A percentile compares a stretch with the other conserved stretches of the same genome.
These are phyloP conservation scores for Brassicogethes aeneus DNA, from an alignment of 2,888 invertebrate genomes.

Conservation along the genomic window DNA sequence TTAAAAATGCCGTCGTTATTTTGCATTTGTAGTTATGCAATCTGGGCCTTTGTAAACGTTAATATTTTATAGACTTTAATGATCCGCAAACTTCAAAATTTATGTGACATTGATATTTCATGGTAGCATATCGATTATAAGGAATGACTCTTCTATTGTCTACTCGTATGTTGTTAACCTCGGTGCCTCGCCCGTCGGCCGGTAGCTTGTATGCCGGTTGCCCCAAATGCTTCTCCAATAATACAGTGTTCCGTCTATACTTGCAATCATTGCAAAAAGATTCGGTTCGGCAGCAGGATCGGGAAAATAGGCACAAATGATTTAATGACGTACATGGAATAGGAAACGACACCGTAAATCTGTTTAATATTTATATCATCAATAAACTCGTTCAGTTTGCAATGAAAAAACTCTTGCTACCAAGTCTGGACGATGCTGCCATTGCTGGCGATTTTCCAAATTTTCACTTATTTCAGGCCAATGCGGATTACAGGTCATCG, in stretches of 20 bases:
- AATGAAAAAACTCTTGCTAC: too few species aligned
- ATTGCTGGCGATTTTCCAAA: too few species aligned
- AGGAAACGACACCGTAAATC: too few species aligned
- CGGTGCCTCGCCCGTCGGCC: neutral
- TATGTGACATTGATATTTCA: too few species aligned
- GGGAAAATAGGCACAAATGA: slow-evolving; percentile 10
- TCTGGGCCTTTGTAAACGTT: slow-evolving; percentile 8
- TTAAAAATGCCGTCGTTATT: neutral
- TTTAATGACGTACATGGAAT: slow-evolving; percentile 21
- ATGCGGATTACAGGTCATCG: too few species aligned
- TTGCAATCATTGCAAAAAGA: neutral
- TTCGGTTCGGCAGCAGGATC: neutral
- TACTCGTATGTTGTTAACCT: slow-evolving; percentile 1
- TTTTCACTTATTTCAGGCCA: too few species aligned
- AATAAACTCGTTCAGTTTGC: too few species aligned
- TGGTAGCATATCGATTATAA: slow-evolving; percentile 6
- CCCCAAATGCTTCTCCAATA: slow-evolving; percentile 17
- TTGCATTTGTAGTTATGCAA: neutral
- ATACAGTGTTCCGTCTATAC: neutral
- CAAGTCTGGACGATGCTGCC: too few species aligned
- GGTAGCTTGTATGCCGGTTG: slow-evolving; percentile 10
- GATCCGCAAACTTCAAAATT: slow-evolving; percentile 7
- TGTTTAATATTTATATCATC: too few species aligned
- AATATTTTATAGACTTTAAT: slow-evolving; percentile 3
- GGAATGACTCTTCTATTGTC: slow-evolving; percentile 9